Percentiles rank a stretch among this genome's conserved stretches.
Evolutionary conservation across 2,888 invertebrate genomes (phyloP).

Genomic region (Crepidodera aurea): DNA sequence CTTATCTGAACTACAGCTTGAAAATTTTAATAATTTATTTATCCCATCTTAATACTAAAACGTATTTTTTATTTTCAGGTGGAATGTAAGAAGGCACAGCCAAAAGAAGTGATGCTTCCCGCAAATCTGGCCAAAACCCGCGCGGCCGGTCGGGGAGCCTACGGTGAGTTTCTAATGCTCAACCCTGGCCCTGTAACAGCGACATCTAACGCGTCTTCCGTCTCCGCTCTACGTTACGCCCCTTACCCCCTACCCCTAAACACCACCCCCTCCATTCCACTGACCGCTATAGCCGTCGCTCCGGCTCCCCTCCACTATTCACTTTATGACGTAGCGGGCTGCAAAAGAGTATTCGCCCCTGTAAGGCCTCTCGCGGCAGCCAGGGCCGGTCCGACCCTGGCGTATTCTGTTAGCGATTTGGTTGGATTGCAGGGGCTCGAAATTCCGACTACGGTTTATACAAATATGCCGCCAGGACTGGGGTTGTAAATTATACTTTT

Average conservation of each 20-base stretch:
- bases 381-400: constrained; percentile 67
- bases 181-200: constrained; percentile 66
- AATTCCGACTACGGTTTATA: constrained; percentile 68
- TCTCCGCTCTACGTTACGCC: constrained; percentile 70
- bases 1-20: too few relatives aligned
- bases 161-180: constrained; percentile 96
- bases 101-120: constrained; percentile 99
- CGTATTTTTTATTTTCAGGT: constrained; percentile 70
- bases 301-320: constrained; percentile 59
- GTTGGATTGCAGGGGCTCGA: constrained; percentile 73
- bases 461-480: constrained; percentile 73
- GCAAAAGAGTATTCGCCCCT: constrained; percentile 67
- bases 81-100: constrained; percentile 99
- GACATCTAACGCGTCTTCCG: constrained; percentile 55
- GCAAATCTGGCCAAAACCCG: constrained; percentile 95
- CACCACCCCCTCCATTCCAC: constrained; percentile 51
- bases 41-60: too few relatives aligned
- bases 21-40: too few relatives aligned
- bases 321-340: constrained; percentile 65
- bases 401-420: constrained; percentile 75
- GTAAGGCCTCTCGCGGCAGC: constrained; percentile 61
- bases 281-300: constrained; percentile 58
- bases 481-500: constrained; percentile 67
- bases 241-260: constrained; percentile 62
- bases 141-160: constrained; percentile 93